Conservation (phyloP, 2,888 invertebrate species). For the Sarcophaga variegata region DNA sequence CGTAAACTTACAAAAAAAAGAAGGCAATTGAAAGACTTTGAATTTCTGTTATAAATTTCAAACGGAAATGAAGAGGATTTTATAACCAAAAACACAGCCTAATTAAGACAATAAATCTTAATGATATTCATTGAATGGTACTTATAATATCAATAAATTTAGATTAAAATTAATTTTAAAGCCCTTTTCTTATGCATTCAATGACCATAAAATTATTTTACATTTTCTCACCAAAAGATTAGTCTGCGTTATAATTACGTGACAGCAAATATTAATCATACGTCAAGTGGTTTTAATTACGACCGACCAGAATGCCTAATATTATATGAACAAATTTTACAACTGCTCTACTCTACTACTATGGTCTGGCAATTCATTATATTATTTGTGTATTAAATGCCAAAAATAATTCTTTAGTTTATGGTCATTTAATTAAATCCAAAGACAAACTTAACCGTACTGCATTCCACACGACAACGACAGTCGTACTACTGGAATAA, state of each 20-base stretch:
- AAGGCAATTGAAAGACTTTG: background rate
- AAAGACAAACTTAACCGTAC: background rate
- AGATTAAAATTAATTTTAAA: background rate
- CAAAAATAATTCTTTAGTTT: slow-evolving; percentile 10
- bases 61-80: background rate
- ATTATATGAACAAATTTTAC: background rate
- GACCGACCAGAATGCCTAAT: no score
- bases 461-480: background rate
- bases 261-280: slow-evolving; percentile 13
- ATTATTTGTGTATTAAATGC: slow-evolving; percentile 5
- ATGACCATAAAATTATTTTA: background rate
- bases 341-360: background rate
- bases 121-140: background rate
- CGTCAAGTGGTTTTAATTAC: slow-evolving; percentile 9
- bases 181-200: background rate
- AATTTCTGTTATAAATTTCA: background rate
- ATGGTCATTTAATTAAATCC: slow-evolving; percentile 34
- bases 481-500: background rate
- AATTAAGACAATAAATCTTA: background rate
- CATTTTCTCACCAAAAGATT: background rate
- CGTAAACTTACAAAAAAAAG: background rate
- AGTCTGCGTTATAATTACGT: slow-evolving; percentile 5
- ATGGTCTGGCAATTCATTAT: background rate
- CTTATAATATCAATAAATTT: background rate
- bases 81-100: background rate